Conservation (phyloP, 2,113 vertebrate species). For the Gadus chalcogrammus region DNA sequence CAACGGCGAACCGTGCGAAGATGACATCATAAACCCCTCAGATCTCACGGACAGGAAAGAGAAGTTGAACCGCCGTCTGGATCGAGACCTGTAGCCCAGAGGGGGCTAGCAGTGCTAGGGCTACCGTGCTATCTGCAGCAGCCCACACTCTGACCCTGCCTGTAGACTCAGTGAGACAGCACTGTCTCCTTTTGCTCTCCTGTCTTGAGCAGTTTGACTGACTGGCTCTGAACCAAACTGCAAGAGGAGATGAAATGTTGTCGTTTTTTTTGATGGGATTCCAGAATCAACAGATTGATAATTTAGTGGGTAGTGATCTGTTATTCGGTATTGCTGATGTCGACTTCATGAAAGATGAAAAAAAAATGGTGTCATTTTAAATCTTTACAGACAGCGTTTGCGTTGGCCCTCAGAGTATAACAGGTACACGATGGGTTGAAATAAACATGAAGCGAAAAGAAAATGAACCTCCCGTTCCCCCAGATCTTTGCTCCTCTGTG, state of each 20-base stretch:
- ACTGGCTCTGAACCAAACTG: conserved; percentile 33
- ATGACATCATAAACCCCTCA: no score
- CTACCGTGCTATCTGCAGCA: conserved; percentile 1
- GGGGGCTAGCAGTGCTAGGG: conserved; percentile 7
- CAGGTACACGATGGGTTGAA: no score
- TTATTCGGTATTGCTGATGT: no score
- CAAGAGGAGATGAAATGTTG: conserved; percentile 33
- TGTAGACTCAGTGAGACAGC: conserved; percentile 19
- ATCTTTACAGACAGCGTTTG: no score
- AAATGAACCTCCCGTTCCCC: no score
- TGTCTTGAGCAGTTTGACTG: conserved; percentile 41
- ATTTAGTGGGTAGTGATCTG: conserved; percentile 20
- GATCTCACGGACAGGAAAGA: no score
- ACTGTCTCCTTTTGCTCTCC: conserved; percentile 23
- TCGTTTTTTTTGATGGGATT: conserved; percentile 21
- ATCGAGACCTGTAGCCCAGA: conserved; percentile 2
- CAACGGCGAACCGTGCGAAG: no score
- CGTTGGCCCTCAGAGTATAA: no score
- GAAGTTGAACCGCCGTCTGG: not conserved
- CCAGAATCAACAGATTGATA: not conserved
- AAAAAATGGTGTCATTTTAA: no score
- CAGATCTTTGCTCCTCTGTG: no score
- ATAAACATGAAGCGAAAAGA: no score
- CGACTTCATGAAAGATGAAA: no score
- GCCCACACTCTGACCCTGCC: conserved; percentile 22